These are phyloP conservation scores for Allobates femoralis DNA, from an alignment of 2,797 vertebrate species.

Conservation along the genomic window DNA sequence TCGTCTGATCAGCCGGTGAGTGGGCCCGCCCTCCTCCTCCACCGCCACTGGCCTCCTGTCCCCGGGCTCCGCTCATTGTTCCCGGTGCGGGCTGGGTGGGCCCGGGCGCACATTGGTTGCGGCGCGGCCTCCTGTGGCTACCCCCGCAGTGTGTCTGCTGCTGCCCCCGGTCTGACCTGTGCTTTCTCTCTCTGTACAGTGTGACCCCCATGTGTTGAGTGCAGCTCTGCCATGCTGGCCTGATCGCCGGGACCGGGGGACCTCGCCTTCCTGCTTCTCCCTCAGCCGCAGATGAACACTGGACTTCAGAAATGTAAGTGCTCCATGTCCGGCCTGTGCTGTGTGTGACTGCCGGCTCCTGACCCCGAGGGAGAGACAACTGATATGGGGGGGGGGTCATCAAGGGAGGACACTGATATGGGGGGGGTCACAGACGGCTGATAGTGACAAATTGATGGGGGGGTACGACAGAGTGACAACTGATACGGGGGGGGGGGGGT, in stretches of 20 bases:
- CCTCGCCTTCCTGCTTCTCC: conserved; percentile 97
- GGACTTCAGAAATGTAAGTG: conserved; percentile 99
- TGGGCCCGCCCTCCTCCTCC: conserved; percentile 2
- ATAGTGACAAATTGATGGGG: no score
- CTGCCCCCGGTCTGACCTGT: conserved; percentile 68
- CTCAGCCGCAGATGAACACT: conserved; percentile 99
- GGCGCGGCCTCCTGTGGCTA: conserved; percentile 63
- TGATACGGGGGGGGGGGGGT: no score
- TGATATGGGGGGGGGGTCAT: no score
- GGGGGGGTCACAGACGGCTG: no score
- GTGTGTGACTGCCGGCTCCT: no score
- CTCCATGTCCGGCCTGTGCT: background rate
- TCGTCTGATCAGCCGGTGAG: conserved; percentile 33
- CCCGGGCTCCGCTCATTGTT: background rate
- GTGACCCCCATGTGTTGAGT: conserved; percentile 95
- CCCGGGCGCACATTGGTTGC: conserved; percentile 60
- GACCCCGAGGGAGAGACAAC: no score
- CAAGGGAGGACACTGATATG: no score
- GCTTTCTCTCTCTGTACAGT: conserved; percentile 76
- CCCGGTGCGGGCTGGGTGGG: conserved; percentile 7
- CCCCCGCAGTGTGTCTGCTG: conserved; percentile 61
- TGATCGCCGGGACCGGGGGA: conserved; percentile 98
- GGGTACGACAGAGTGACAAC: no score
- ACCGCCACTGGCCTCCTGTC: background rate
- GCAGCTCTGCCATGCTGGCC: conserved; percentile 98